Percentiles rank a stretch among this genome's conserved stretches.
These are phyloP conservation scores for Euplagia quadripunctaria DNA, from an alignment of 2,888 invertebrate species.

Conservation along the genomic window DNA sequence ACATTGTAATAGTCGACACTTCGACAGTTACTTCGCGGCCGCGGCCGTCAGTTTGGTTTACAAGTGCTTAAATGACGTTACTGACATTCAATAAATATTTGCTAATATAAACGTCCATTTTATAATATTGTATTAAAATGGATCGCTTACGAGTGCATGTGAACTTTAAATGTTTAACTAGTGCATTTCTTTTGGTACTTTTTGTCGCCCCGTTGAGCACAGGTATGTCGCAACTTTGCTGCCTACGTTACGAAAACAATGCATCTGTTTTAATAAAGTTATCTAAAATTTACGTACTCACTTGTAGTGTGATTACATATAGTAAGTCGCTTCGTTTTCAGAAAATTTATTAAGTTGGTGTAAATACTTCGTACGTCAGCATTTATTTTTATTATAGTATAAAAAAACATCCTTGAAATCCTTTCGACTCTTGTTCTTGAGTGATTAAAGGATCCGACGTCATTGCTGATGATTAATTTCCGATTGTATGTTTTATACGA, in stretches of 20 bases:
- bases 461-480: constrained; percentile 21
- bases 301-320: constrained; percentile 3
- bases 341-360: neutral
- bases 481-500: neutral
- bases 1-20: no score
- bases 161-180: constrained; percentile 53
- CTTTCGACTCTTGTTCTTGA: constrained; percentile 27
- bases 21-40: constrained; percentile 2
- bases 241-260: constrained; percentile 49
- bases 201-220: constrained; percentile 48
- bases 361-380: no score
- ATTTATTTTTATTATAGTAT: constrained; percentile 24
- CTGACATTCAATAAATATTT: constrained; percentile 33
- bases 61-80: constrained; percentile 55
- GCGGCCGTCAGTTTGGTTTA: constrained; percentile 28
- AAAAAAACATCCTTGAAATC: constrained; percentile 42
- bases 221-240: constrained; percentile 57
- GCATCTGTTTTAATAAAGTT: constrained; percentile 31
- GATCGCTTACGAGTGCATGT: constrained; percentile 60
- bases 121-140: constrained; percentile 59
- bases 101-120: constrained; percentile 47
- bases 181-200: constrained; percentile 55
- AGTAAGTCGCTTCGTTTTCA: neutral
- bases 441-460: constrained; percentile 27
- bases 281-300: constrained; percentile 30